These are phyloP conservation scores for Epinephelus moara DNA, from an alignment of 2,113 vertebrate species.

Conservation along the genomic window DNA sequence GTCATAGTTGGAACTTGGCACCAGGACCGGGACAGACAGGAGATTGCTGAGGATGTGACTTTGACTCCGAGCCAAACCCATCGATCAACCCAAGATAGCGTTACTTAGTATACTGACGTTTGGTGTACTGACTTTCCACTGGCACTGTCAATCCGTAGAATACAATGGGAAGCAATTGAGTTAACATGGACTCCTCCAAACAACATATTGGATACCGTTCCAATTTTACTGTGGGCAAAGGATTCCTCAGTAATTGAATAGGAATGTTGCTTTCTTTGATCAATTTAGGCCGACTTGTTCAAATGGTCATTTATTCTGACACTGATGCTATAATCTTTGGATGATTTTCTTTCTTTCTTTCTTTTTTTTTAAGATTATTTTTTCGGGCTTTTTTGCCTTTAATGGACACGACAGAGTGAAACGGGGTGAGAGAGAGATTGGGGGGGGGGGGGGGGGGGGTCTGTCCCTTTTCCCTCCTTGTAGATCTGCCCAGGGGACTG, in stretches of 20 bases:
- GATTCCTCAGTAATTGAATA: neutral
- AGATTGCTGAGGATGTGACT: constrained; percentile 3
- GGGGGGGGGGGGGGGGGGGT: too few relatives aligned
- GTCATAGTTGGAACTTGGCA: constrained; percentile 44
- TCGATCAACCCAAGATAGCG: constrained; percentile 7
- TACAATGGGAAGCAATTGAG: neutral
- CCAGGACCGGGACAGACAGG: neutral
- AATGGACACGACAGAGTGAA: too few relatives aligned
- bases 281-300: neutral
- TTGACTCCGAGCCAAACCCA: neutral
- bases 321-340: neutral
- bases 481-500: too few relatives aligned
- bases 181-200: neutral
- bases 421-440: too few relatives aligned
- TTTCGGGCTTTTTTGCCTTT: too few relatives aligned
- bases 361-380: too few relatives aligned
- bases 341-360: too few relatives aligned
- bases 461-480: too few relatives aligned
- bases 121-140: neutral
- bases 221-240: neutral
- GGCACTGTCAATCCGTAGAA: neutral
- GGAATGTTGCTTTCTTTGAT: neutral
- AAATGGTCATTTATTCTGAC: neutral
- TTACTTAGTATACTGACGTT: constrained; percentile 2
- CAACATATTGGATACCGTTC: neutral